These are phyloP conservation scores for Argya squamiceps DNA, from an alignment of 2,797 vertebrate species.

Conservation along the genomic window DNA sequence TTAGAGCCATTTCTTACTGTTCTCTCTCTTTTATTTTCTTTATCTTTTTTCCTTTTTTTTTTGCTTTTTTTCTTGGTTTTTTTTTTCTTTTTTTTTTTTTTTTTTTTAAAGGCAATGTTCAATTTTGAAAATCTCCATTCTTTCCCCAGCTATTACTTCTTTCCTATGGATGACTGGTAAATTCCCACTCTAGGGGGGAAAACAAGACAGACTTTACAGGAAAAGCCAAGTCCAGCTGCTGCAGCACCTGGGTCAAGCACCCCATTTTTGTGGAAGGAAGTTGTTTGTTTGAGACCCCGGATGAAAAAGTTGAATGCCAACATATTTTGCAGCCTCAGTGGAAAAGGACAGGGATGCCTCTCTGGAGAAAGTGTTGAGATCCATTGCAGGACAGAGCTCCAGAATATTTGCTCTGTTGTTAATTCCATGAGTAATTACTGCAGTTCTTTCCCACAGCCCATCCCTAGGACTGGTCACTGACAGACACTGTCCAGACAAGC, in stretches of 20 bases:
- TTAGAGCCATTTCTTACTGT: constrained; percentile 26
- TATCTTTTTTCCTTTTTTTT: not conserved
- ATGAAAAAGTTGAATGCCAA: not conserved
- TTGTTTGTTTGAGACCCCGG: not conserved
- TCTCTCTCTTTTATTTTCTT: not conserved
- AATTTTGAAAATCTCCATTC: constrained; percentile 41
- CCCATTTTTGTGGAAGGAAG: not conserved
- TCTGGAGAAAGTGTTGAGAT: not conserved
- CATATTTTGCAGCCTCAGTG: not conserved
- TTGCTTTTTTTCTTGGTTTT: too few species aligned
- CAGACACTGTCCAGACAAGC: not conserved
- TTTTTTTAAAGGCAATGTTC: constrained; percentile 23
- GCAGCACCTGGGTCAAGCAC: not conserved
- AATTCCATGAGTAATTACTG: not conserved
- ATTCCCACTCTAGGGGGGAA: not conserved
- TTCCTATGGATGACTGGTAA: not conserved
- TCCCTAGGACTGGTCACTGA: not conserved
- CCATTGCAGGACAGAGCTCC: not conserved
- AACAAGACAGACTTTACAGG: not conserved
- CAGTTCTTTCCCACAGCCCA: not conserved
- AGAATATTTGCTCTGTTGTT: not conserved
- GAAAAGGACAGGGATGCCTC: not conserved
- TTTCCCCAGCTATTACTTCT: constrained; percentile 15
- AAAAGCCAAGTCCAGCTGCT: not conserved
- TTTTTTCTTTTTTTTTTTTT: not conserved